Evolutionary conservation across 2,797 vertebrate species (phyloP).

Genomic region (Pitangus sulphuratus): DNA sequence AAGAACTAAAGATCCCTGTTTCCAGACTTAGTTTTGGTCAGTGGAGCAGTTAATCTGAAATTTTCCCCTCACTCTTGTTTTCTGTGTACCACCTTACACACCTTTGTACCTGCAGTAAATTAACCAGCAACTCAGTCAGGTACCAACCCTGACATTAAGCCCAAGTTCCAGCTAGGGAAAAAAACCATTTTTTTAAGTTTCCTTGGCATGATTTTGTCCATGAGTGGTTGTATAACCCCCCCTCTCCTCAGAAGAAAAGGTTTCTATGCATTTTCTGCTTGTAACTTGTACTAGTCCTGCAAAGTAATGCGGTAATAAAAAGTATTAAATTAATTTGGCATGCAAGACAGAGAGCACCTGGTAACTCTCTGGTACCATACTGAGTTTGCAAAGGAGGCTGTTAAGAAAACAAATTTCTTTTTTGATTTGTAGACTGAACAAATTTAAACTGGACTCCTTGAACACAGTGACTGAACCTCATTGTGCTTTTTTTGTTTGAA

Average conservation of each 20-base stretch:
- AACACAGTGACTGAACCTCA: conserved; percentile 7
- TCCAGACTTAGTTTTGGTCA: neutral
- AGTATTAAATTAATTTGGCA: conserved; percentile 26
- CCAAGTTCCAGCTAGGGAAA: neutral
- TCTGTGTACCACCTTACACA: neutral
- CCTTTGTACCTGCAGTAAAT: neutral
- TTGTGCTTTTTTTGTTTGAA: conserved; percentile 26
- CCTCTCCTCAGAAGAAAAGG: neutral
- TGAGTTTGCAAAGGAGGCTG: conserved; percentile 38
- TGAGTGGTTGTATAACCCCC: neutral
- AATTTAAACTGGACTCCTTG: conserved; percentile 48
- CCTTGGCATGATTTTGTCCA: neutral
- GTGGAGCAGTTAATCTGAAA: neutral
- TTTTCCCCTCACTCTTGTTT: neutral
- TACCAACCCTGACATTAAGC: neutral
- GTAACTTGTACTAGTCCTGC: neutral
- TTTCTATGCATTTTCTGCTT: neutral
- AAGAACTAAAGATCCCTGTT: neutral
- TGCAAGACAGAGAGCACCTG: conserved; percentile 31
- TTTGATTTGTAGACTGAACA: conserved; percentile 53
- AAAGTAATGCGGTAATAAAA: neutral
- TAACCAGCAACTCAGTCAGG: neutral
- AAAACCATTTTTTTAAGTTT: neutral
- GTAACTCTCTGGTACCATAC: conserved; percentile 12
- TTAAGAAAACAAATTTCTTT: conserved; percentile 62